These are phyloP conservation scores for Champsocephalus gunnari DNA, from an alignment of 2,797 vertebrate species.

Conservation along the genomic window DNA sequence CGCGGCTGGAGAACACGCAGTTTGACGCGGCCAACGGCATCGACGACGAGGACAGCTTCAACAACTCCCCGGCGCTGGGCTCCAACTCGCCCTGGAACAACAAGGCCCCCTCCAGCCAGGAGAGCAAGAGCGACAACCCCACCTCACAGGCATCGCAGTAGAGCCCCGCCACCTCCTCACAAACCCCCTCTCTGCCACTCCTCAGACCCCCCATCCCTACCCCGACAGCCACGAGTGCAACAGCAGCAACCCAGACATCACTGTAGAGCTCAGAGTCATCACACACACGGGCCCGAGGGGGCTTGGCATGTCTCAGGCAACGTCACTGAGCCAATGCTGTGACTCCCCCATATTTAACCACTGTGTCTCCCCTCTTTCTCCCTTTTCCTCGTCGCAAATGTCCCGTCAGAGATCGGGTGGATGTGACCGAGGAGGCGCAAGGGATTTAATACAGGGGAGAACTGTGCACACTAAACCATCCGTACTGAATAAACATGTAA, in stretches of 20 bases:
- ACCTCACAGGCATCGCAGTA: slow-evolving; percentile 98
- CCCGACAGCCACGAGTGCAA: slow-evolving; percentile 62
- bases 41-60: slow-evolving; percentile 99
- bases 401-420: slow-evolving; percentile 44
- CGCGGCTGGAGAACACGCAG: slow-evolving; percentile 99
- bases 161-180: slow-evolving; percentile 71
- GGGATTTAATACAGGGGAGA: slow-evolving; percentile 50
- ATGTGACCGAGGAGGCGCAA: slow-evolving; percentile 38
- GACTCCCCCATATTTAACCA: slow-evolving; percentile 46
- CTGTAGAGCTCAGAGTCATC: slow-evolving; percentile 61
- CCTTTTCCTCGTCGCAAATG: slow-evolving; percentile 41
- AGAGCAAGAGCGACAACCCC: slow-evolving; percentile 99
- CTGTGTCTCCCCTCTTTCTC: slow-evolving; percentile 36
- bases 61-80: slow-evolving; percentile 97
- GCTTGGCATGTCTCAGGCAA: slow-evolving; percentile 40
- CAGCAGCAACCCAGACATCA: slow-evolving; percentile 57
- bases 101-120: slow-evolving; percentile 98
- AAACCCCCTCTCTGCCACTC: slow-evolving; percentile 59
- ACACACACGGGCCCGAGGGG: slow-evolving; percentile 39
- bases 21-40: slow-evolving; percentile 98
- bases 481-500: slow-evolving; percentile 50
- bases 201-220: slow-evolving; percentile 44
- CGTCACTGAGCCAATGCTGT: slow-evolving; percentile 39
- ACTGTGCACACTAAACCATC: slow-evolving; percentile 50
- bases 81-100: slow-evolving; percentile 99